phyloP scores from a whole-genome alignment of 2,113 vertebrate genomes.

The Hylia prasina region DNA sequence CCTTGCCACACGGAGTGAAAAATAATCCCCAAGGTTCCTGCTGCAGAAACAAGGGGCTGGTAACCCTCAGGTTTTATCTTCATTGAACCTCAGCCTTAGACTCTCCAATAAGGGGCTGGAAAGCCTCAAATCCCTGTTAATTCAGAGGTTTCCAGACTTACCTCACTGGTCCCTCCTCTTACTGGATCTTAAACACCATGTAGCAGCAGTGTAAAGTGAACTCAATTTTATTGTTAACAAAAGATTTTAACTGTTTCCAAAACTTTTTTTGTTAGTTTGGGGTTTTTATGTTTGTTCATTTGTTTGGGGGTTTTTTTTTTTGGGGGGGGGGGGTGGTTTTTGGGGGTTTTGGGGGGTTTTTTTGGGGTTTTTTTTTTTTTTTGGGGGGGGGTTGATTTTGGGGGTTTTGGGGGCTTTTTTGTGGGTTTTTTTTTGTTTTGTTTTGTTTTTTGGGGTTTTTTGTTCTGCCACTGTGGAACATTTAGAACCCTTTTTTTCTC shows the following conservation, averaged over 20 bases:
- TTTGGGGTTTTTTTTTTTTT: too few species aligned
- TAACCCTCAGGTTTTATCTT: neutral
- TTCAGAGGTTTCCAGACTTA: neutral
- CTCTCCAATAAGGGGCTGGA: accelerated
- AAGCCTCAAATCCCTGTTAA: neutral
- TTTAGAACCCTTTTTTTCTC: neutral
- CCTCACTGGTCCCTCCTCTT: neutral
- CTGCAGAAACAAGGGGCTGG: neutral
- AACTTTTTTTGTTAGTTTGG: neutral
- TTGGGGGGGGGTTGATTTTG: too few species aligned
- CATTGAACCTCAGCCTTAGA: neutral
- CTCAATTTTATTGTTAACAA: neutral
- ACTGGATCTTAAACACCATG: neutral
- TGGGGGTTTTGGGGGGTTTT: too few species aligned
- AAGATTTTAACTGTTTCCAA: neutral
- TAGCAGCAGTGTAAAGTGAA: neutral
- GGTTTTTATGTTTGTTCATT: neutral
- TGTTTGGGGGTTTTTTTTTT: neutral
- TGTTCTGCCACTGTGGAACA: neutral
- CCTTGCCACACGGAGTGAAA: neutral
- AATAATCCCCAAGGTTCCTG: neutral
- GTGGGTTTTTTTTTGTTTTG: too few species aligned
- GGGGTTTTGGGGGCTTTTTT: neutral
- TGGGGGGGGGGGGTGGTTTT: too few species aligned
- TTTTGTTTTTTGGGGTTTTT: neutral